Evolutionary conservation across 1,140 invertebrate species (phyloP), one percentile per base, ranked within the genome.

Genomic region (Pseudomyrmex gracilis): DNA sequence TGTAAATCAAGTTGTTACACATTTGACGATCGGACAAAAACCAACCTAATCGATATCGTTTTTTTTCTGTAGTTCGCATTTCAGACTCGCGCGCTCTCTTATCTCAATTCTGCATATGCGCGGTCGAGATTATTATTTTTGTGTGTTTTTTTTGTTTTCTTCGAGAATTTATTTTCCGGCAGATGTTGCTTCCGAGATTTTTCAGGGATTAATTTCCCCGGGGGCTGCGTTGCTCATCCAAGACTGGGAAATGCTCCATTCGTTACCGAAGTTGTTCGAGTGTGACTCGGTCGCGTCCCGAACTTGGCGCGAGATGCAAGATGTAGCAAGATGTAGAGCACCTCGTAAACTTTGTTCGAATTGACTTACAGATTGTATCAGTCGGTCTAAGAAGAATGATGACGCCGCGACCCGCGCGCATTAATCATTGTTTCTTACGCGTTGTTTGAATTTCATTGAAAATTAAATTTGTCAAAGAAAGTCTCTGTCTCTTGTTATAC

Each of bases 181-280:
- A 71, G 76, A 70, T 71, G 76, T 80, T 80, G 76, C 76, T 70
- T 80, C 53, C 43, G 66, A 80, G 76, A 80, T 80, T 80, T 80
- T 80, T 80, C 76, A 80, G 43, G 24, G 66, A 80, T 80, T 80
- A 80, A 80, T 80, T 80, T 80, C 76, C 76, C 76, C 8, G 20
- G 76, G 76, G 76, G 55, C 22, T 80, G 76, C 76, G 76, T 80
- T 71, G 76, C 66, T 80, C 66, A 80, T 80, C 66, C 53, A 58
- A 47, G 66, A 80, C 76, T 49, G 66, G 51, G 64, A 45, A 80
- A 80, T 80, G 76, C 66, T 70, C 76, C 43, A 80, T 80, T 80
- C 76, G 76, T 80, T 80, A 80, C 66, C 47, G 55, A 80, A 80
- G 76, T 80, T 80, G 76, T 71, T 80, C 76, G 45, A 80, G 76